These are phyloP conservation scores for Drosophila tripunctata DNA, from an alignment of 2,888 invertebrate species.

Conservation along the genomic window DNA sequence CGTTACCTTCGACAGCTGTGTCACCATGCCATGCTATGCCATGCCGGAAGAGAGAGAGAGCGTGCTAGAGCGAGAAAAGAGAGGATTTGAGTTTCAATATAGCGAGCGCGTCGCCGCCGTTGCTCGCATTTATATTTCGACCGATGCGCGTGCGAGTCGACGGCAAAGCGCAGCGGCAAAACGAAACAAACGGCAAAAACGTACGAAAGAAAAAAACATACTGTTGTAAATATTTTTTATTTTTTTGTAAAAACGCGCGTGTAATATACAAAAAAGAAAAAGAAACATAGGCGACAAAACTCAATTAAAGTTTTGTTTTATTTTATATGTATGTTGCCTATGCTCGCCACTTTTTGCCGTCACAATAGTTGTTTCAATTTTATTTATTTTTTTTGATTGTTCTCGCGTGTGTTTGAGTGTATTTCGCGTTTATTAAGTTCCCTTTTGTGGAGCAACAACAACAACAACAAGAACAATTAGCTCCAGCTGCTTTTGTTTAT, in stretches of 20 bases:
- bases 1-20: constrained; percentile 38
- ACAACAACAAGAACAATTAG: constrained; percentile 40
- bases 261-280: constrained; percentile 18
- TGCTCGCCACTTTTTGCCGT: constrained; percentile 25
- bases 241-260: constrained; percentile 43
- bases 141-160: constrained; percentile 55
- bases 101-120: constrained; percentile 46
- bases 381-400: constrained; percentile 32
- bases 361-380: constrained; percentile 21
- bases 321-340: too few relatives aligned
- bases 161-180: constrained; percentile 44
- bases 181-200: constrained; percentile 32
- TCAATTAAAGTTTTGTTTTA: constrained; percentile 22
- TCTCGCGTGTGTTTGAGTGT: constrained; percentile 24
- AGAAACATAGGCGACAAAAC: constrained; percentile 28
- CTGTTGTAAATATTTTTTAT: constrained; percentile 42
- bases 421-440: constrained; percentile 60
- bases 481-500: constrained; percentile 58
- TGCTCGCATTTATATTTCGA: constrained; percentile 61
- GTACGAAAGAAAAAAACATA: constrained; percentile 26
- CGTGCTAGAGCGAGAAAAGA: constrained; percentile 12
- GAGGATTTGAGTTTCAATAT: constrained; percentile 20
- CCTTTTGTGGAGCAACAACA: constrained; percentile 39
- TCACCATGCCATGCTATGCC: constrained; percentile 18
- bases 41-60: background rate